phyloP scores from a whole-genome alignment of 2,797 vertebrate species.

The Phoebastria nigripes region DNA sequence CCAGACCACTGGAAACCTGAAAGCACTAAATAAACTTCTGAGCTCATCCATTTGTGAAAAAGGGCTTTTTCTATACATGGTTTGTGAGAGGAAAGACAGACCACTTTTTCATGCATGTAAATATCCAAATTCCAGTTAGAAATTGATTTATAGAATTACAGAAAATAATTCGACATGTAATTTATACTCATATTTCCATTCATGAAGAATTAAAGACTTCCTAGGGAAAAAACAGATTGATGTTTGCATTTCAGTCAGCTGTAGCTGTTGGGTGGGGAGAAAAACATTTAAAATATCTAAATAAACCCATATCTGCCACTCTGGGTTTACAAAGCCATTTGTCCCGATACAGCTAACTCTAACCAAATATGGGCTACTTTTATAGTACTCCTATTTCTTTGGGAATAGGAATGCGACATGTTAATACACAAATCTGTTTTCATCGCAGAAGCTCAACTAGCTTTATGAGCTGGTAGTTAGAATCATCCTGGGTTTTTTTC shows the following conservation, averaged over 20 bases:
- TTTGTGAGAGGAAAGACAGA: background rate
- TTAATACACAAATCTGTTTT: background rate
- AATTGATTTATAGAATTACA: background rate
- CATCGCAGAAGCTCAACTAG: background rate
- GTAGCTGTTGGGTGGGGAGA: background rate
- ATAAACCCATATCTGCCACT: background rate
- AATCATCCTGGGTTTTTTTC: background rate
- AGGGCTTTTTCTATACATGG: background rate
- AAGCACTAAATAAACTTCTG: background rate
- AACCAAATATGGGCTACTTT: background rate
- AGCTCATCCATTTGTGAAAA: background rate
- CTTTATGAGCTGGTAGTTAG: background rate
- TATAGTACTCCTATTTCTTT: background rate
- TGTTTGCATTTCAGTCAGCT: background rate
- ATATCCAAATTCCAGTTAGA: background rate
- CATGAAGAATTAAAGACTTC: background rate
- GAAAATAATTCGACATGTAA: background rate
- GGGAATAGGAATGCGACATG: background rate
- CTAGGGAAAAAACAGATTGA: background rate
- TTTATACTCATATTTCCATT: background rate
- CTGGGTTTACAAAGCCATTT: background rate
- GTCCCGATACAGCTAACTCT: background rate
- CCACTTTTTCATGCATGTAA: background rate
- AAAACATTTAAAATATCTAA: background rate
- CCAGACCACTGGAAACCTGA: background rate